Evolutionary conservation across 2,888 invertebrate genomes (phyloP), one percentile per base, ranked within the genome.

Genomic region (Elysia crispata): DNA sequence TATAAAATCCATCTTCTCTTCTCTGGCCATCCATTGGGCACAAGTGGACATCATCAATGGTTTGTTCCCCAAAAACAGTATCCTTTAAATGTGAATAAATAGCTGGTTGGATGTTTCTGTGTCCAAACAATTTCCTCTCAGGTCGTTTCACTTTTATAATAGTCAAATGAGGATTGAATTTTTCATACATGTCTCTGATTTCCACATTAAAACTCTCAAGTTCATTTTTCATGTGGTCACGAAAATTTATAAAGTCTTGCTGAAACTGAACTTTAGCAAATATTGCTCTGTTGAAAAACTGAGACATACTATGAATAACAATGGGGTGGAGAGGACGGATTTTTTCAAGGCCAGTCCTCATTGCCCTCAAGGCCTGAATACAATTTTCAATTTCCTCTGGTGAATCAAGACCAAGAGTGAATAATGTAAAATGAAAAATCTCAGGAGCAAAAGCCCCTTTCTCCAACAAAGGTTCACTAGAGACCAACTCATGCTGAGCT

Each of bases 91-190:
- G 82, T 1, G 87, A 85, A 80, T 91, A 92, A 3, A 92, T 77
- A 82, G 85, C 83, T 0, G 90, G 88, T 41, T 91, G 88, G 15
- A 92, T 85, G 69, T 88, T 90, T 69, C 89, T 90, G 6, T 88
- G 89, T 0, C 89, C 87, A 15, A 90, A 85, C 76, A 86, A 79
- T 33, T 88, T 81, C 1, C 88, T 86, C 15, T 89, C 86, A 0
- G 90, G 88, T n/a, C 91, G 85, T 49, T 89, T 88, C 0, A 91
- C 85, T 82, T 92, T 93, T 83, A 92, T 86, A 13, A 93, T 66
- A 1, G 92, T 92, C 87, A 93, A 88, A 83, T 93, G 93, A 3
- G 93, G 92, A 3, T 91, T 89, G 82, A 86, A 92, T 13, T n/a
- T 25, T 6, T 91, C 91, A 86, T 90, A 90, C 54, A 87, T 87